Base-by-base conservation (phyloP, 2,797 vertebrate species). In the Danio kyathit region DNA sequence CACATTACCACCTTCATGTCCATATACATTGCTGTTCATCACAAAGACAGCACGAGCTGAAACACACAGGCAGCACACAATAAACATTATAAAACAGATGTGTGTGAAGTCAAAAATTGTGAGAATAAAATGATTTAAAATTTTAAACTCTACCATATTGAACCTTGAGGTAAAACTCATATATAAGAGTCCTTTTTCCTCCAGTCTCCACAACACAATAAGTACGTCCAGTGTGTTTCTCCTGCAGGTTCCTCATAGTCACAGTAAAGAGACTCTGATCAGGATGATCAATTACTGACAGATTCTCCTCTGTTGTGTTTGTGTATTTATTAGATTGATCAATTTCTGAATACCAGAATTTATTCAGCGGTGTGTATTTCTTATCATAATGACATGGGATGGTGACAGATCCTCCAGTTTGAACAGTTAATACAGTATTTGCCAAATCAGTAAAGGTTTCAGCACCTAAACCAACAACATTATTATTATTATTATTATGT, bases 351-450 rank as follows among this genome's bases (percentile, higher is more conserved):
- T 49, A 64, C 78, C 74, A 81, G 59, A 81, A 84, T 76, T 84
- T 86, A 46, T 67, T 81, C 48, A 77, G 79, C 80, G 74, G 82
- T 82, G 85, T 83, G 78, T 63, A 78, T 17, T 63, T 29, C 29
- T 29, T 29, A 29, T 29, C 3, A 69, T 80, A 82, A 61, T 54
- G 57, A 56, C 72, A 74, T n/a, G 80, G 76, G 81, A 74, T 38
- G 76, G 76, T 69, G 21, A 29, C 29, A 29, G 29, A 29, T 29
- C 29, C 29, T 29, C 29, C 29, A 29, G 29, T 29, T 29, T 29
- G 64, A 43, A 46, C 48, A 63, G 85, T 1, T 54, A 77, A 9
- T 6, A 1, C 0, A 14, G 3, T 0, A 10, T 14, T 0, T 7
- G 0, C 6, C 9, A 0, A 0, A 17, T 0, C 5, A 0, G 0